phyloP scores from a whole-genome alignment of 1,140 invertebrate genomes.

The Brevipalpus yothersi region DNA sequence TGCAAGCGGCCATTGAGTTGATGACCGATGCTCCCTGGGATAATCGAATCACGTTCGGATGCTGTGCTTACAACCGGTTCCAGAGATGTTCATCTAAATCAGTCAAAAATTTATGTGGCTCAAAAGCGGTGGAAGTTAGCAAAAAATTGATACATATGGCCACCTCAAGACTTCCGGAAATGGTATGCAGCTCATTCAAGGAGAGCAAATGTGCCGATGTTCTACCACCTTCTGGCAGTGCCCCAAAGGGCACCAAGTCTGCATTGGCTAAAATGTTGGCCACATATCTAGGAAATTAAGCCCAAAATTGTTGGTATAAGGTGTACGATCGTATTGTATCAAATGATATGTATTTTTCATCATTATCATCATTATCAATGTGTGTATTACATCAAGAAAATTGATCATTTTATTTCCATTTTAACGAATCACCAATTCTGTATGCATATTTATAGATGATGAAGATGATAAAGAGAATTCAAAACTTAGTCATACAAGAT shows the following conservation, averaged over 20 bases:
- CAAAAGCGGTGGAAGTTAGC: neutral
- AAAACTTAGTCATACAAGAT: too few relatives aligned
- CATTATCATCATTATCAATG: too few relatives aligned
- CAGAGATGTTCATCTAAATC: neutral
- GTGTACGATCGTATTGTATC: too few relatives aligned
- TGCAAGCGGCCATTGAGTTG: neutral
- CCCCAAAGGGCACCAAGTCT: neutral
- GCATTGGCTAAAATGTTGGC: too few relatives aligned
- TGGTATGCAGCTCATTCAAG: neutral
- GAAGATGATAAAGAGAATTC: too few relatives aligned
- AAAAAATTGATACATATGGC: neutral
- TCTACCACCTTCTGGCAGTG: neutral
- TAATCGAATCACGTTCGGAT: neutral
- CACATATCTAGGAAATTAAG: too few relatives aligned
- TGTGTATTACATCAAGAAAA: too few relatives aligned
- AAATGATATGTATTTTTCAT: too few relatives aligned
- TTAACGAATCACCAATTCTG: too few relatives aligned
- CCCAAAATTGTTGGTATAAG: too few relatives aligned
- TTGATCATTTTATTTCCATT: too few relatives aligned
- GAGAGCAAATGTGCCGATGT: neutral
- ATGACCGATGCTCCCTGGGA: neutral
- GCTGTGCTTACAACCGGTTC: conserved; percentile 1
- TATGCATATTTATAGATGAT: too few relatives aligned
- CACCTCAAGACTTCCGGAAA: neutral
- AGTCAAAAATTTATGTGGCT: neutral